phyloP scores from a whole-genome alignment of 2,797 vertebrate genomes.

The Schizopygopsis pylzovi region DNA sequence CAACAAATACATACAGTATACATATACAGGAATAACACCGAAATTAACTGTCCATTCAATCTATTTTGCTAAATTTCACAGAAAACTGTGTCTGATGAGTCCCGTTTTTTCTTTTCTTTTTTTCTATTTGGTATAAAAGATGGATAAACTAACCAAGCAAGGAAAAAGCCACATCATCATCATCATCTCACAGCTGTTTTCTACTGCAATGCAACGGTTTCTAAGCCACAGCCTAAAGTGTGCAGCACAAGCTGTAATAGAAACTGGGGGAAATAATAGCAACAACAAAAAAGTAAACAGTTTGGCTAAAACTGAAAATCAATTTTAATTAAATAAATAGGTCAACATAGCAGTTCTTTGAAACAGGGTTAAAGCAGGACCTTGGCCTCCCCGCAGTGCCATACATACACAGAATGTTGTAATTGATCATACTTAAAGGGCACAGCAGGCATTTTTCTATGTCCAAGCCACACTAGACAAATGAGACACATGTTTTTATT shows the following conservation, averaged over 20 bases:
- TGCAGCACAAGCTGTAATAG: neutral
- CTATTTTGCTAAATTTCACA: neutral
- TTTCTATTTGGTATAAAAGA: neutral
- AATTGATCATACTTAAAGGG: conserved; percentile 44
- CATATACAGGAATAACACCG: neutral
- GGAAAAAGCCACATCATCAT: neutral
- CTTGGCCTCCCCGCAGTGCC: conserved; percentile 40
- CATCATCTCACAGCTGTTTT: conserved; percentile 11
- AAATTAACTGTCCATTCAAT: neutral
- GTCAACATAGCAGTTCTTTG: conserved; percentile 47
- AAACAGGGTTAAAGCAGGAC: conserved; percentile 59
- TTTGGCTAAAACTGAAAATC: conserved; percentile 53
- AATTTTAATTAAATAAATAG: conserved; percentile 66
- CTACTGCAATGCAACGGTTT: conserved; percentile 14
- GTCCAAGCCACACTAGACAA: conserved; percentile 27
- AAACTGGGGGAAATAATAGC: conserved; percentile 4
- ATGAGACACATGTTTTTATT: conserved; percentile 1
- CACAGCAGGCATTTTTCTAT: conserved; percentile 34
- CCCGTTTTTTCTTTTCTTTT: neutral
- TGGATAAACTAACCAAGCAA: neutral
- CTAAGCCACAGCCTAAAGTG: conserved; percentile 11
- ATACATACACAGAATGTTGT: conserved; percentile 29
- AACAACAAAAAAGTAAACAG: conserved; percentile 21
- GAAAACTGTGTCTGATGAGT: neutral
- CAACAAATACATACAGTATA: neutral